Percentiles rank a stretch among this genome's conserved stretches.
phyloP scores from a whole-genome alignment of 2,888 invertebrate species.

The Andrena minutula region DNA sequence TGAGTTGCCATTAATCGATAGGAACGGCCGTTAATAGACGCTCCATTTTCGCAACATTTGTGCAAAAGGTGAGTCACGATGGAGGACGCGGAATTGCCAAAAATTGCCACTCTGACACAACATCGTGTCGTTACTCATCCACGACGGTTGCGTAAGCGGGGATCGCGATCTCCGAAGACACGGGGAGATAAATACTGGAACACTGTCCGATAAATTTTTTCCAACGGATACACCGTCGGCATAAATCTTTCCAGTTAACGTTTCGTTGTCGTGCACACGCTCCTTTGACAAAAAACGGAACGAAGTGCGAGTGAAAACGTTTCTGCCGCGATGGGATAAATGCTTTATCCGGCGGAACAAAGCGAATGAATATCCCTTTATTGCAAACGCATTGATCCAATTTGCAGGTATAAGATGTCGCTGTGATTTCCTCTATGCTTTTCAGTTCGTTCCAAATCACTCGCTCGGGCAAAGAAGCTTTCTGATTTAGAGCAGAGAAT shows the following conservation, averaged over 20 bases:
- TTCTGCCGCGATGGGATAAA: background rate
- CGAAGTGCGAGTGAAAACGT: background rate
- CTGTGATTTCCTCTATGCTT: background rate
- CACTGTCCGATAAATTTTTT: background rate
- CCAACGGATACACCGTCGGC: background rate
- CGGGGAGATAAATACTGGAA: background rate
- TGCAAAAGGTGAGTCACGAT: conserved; percentile 54
- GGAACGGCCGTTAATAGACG: conserved; percentile 35
- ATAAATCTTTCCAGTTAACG: background rate
- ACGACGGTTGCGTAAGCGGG: conserved; percentile 27
- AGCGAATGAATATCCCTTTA: background rate
- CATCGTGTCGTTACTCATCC: conserved; percentile 33
- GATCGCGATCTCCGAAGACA: background rate
- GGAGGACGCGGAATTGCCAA: conserved; percentile 56
- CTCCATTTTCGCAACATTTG: conserved; percentile 53
- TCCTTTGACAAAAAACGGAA: background rate
- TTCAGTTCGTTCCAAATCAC: background rate
- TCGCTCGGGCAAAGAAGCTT: background rate
- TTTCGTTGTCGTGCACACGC: background rate
- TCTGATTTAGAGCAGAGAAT: background rate
- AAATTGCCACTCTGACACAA: conserved; percentile 39
- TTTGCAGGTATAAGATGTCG: background rate
- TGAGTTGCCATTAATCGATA: conserved; percentile 57
- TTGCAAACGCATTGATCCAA: background rate
- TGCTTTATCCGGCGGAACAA: background rate